Evolutionary conservation across 2,797 vertebrate genomes (phyloP), one percentile per base, ranked within the genome.

Genomic region (Poecilia velifera): DNA sequence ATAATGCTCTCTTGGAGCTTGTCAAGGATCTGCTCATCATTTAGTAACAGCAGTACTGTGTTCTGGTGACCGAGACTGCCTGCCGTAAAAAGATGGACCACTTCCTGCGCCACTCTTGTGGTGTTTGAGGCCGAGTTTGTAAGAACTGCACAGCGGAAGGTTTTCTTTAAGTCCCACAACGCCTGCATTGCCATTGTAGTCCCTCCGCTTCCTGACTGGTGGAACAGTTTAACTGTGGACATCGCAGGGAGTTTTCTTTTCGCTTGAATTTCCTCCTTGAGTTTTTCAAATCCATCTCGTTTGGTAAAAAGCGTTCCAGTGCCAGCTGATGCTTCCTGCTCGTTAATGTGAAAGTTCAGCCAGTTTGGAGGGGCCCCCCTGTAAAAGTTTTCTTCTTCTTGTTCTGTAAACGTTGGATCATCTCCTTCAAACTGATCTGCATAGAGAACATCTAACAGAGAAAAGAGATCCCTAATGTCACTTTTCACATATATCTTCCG

Each of bases 151-250:
- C 89, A 80, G 14, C 80, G 84, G 6, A 91, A 88, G 1, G 3
- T 79, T 77, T 79, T 82, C 49, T 59, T 74, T 10, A 90, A 76
- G 34, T 89, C 81, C 90, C 92, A 93, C 75, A 93, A 41, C 43
- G 90, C 85, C 78, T 93, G 86, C 87, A 86, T 90, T 47, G 88
- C 88, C 73, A 92, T 7, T 1, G 92, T 93, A 22, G 88, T 88
- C 1, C 90, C 90, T 1, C 92, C 89, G 43, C 89, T 84, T 46
- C 92, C 86, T 41, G 82, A 77, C 34, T 89, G 57, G 59, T 93
- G 89, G 71, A 73, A 39, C 6, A 93, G 53, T 28, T 82, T 75
- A 7, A 91, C 46, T 0, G 20, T 70, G 25, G 76, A 80, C 70
- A 20, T 51, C 43, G 57, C 72, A 20, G 3, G 22, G 14, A 0